phyloP scores from a whole-genome alignment of 2,888 invertebrate species.

The Morpho helenor region DNA sequence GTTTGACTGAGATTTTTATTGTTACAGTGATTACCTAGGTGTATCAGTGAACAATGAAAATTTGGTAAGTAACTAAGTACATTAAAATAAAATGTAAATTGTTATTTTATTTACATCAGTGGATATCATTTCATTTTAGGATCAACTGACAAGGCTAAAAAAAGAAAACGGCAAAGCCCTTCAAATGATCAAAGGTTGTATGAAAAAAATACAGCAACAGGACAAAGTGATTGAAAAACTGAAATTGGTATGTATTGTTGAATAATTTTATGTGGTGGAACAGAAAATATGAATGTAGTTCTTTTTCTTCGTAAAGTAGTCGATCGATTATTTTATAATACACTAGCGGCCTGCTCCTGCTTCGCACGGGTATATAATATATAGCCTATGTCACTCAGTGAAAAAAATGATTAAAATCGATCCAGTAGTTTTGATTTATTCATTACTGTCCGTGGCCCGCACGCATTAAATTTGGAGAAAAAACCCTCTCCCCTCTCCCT shows the following conservation, averaged over 20 bases:
- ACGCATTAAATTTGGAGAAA: too few relatives aligned
- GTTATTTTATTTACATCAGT: background rate
- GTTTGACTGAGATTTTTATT: background rate
- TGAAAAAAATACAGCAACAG: conserved; percentile 75
- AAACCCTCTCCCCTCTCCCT: too few relatives aligned
- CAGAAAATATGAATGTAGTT: too few relatives aligned
- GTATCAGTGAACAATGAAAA: conserved; percentile 58
- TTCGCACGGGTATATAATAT: too few relatives aligned
- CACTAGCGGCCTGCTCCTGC: too few relatives aligned
- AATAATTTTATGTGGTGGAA: background rate
- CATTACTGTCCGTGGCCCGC: too few relatives aligned
- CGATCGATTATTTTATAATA: too few relatives aligned
- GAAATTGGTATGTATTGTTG: conserved; percentile 49
- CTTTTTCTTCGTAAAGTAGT: too few relatives aligned
- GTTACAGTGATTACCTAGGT: conserved; percentile 59
- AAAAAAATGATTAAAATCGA: too few relatives aligned
- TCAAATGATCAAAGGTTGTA: conserved; percentile 78
- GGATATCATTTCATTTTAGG: conserved; percentile 35
- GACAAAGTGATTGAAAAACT: conserved; percentile 72
- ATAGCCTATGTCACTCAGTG: too few relatives aligned
- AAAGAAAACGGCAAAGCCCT: conserved; percentile 76
- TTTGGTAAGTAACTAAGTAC: conserved; percentile 41
- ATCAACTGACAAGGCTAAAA: conserved; percentile 68
- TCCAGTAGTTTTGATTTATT: too few relatives aligned
- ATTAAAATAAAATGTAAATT: background rate